Evolutionary conservation across 1,140 invertebrate genomes (phyloP).

Genomic region (Bombus difficillimus): DNA sequence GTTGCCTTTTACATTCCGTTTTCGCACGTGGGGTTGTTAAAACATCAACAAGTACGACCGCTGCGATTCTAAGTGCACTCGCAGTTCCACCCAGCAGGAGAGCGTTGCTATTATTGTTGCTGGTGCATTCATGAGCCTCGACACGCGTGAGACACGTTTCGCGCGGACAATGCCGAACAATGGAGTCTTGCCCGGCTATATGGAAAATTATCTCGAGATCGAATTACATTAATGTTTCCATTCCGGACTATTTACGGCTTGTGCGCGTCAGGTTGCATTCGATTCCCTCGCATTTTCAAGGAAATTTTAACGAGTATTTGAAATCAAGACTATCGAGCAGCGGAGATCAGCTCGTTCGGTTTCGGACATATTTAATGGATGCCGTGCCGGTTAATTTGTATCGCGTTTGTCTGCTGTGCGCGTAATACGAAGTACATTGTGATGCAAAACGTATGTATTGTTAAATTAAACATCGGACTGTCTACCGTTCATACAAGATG

Average conservation of each 20-base stretch:
- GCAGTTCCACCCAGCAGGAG: slow-evolving; percentile 49
- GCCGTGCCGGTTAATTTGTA: neutral
- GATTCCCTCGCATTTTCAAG: neutral
- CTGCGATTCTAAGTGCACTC: slow-evolving; percentile 53
- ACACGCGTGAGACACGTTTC: slow-evolving; percentile 52
- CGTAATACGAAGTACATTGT: neutral
- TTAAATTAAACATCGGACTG: no score
- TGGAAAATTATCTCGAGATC: slow-evolving; percentile 40
- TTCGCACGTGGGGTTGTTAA: slow-evolving; percentile 54
- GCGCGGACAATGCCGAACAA: slow-evolving; percentile 40
- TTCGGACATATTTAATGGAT: no score
- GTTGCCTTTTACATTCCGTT: slow-evolving; percentile 24
- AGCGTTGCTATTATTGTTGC: slow-evolving; percentile 57
- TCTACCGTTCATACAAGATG: no score
- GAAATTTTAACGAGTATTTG: neutral
- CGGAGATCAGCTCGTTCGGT: no score
- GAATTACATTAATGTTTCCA: slow-evolving; percentile 41
- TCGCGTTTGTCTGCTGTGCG: neutral
- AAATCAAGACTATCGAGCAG: neutral
- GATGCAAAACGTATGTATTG: neutral
- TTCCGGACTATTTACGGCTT: neutral
- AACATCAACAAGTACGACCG: slow-evolving; percentile 51
- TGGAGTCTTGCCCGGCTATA: neutral
- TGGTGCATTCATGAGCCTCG: slow-evolving; percentile 40
- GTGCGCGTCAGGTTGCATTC: no score